A percentile compares a stretch with the other conserved stretches of the same genome.
These are phyloP conservation scores for Camponotus floridanus DNA, from an alignment of 1,140 invertebrate species.

Conservation along the genomic window DNA sequence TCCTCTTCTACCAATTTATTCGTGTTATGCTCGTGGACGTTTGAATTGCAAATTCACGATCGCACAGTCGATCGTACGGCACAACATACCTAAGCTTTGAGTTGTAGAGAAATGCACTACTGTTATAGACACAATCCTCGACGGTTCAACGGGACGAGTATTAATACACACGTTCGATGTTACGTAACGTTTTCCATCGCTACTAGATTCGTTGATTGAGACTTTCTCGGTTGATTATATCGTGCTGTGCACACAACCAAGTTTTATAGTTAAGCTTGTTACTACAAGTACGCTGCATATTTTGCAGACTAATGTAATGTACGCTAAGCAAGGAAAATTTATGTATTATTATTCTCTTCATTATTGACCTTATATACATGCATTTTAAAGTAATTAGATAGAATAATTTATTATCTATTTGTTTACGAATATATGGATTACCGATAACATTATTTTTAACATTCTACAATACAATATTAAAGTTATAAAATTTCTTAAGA, in stretches of 20 bases:
- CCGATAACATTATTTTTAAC: not conserved
- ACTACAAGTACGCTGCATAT: not conserved
- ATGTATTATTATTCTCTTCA: not conserved
- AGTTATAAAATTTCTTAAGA: not conserved
- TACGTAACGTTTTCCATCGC: constrained; percentile 70
- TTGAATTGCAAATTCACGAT: constrained; percentile 84
- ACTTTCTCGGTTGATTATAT: constrained; percentile 47
- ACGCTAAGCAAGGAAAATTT: not conserved
- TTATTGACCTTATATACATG: not conserved
- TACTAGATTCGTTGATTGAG: constrained; percentile 62
- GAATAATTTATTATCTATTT: not conserved
- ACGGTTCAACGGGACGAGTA: constrained; percentile 61
- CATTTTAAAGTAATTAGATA: not conserved
- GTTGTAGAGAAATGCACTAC: constrained; percentile 72
- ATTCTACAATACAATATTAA: not conserved
- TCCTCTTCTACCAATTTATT: constrained; percentile 77
- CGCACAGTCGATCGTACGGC: constrained; percentile 75
- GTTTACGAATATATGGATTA: not conserved
- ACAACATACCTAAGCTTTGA: constrained; percentile 59
- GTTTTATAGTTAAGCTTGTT: not conserved
- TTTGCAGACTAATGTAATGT: not conserved
- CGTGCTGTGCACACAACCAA: not conserved
- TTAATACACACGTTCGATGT: constrained; percentile 73
- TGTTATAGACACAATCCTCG: constrained; percentile 75
- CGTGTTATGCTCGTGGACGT: constrained; percentile 78